Conservation (phyloP, 2,113 vertebrate genomes). For the Sebastes fasciatus region DNA sequence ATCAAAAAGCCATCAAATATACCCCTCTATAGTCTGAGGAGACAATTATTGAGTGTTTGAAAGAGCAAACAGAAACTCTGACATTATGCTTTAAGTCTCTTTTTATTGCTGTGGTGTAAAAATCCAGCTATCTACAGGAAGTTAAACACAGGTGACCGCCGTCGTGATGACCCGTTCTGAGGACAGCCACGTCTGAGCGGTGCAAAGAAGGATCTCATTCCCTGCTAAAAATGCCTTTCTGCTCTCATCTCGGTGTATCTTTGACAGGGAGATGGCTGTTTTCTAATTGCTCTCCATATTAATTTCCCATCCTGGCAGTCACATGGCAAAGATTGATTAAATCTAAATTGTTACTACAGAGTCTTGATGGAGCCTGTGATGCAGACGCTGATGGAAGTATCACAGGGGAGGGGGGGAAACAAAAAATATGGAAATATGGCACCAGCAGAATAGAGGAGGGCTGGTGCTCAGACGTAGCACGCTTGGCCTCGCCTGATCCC, state of each 20-base stretch:
- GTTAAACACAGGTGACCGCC: slow-evolving; percentile 31
- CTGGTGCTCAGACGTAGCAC: slow-evolving; percentile 29
- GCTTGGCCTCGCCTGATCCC: slow-evolving; percentile 42
- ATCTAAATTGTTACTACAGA: slow-evolving; percentile 77
- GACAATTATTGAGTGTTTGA: slow-evolving; percentile 43
- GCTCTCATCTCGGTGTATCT: slow-evolving; percentile 60
- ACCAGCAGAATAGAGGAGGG: slow-evolving; percentile 20
- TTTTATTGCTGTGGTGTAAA: slow-evolving; percentile 27
- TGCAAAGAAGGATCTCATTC: slow-evolving; percentile 33
- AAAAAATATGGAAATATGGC: slow-evolving; percentile 25
- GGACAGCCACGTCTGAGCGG: slow-evolving; percentile 38
- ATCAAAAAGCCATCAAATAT: slow-evolving; percentile 48
- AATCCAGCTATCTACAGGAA: slow-evolving; percentile 25
- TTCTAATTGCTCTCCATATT: slow-evolving; percentile 80
- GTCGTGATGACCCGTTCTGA: slow-evolving; percentile 45
- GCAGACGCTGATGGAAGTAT: slow-evolving; percentile 64
- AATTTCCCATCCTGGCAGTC: slow-evolving; percentile 81
- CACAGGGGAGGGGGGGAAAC: slow-evolving; percentile 24
- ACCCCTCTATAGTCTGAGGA: slow-evolving; percentile 23
- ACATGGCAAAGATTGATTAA: slow-evolving; percentile 78
- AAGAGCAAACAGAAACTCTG: slow-evolving; percentile 36
- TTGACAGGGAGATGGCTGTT: slow-evolving; percentile 74
- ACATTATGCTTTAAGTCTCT: slow-evolving; percentile 17
- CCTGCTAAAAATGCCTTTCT: slow-evolving; percentile 40
- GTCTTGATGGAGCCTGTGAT: slow-evolving; percentile 70